Evolutionary conservation across 2,113 vertebrate genomes (phyloP), one percentile per base, ranked within the genome.

Genomic region (Gymnorhina tibicen): DNA sequence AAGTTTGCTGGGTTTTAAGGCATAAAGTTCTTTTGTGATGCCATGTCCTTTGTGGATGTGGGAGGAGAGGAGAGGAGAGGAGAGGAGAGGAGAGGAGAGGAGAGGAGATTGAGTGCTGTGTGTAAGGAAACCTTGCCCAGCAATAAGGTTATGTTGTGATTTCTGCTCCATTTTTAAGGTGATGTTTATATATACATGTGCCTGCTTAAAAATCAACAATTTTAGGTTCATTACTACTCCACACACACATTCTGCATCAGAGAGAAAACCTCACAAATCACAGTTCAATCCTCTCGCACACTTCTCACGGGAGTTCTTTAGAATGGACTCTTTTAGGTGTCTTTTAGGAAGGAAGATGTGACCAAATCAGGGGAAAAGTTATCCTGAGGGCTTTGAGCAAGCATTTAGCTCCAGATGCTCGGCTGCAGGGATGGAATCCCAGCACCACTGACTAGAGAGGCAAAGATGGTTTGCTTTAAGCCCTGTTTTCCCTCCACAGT

Each of bases 401-500:
- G 16, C 24, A 12, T 63, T 89, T 32, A 46, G 11, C 2, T 60
- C 26, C 13, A 33, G 66, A 47, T 50, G 56, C 75, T 79, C 42
- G 50, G 27, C 44, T 68, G 62, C 47, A 49, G 33, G 13, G 66
- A 21, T 30, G 78, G 7, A 19, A 72, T 10, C 67, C 37, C 80
- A 76, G 75, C 75, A 39, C 18, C 52, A 4, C 19, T 41, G 62
- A 41, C 19, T 6, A 12, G 28, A 39, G 28, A n/a, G n/a, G 32
- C 66, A 53, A 28, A 49, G 37, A 4, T 9, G 32, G 28, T 39
- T 79, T 30, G 44, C 32, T 74, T 47, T 27, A 26, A 63, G 63
- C 41, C 46, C 16, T 3, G 2, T 53, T 84, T 52, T n/a, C 24
- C 17, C 41, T 28, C 21, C 21, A 3, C 19, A 24, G 1, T 0